Conservation (phyloP, 1,140 invertebrate genomes). For the Drosophila bocqueti region DNA sequence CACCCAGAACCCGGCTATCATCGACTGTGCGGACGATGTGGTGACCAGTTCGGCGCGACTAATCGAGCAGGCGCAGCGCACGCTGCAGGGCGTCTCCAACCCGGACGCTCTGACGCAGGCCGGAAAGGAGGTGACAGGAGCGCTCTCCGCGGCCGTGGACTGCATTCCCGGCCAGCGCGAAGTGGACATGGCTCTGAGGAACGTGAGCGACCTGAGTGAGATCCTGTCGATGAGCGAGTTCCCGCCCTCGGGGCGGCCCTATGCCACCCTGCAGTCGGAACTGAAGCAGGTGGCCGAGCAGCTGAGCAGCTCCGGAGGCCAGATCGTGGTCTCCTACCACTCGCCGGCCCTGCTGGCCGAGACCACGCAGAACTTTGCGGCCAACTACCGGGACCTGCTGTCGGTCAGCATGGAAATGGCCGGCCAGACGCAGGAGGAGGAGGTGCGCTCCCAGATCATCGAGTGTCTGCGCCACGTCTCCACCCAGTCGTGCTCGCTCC, state of each 20-base stretch:
- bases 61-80: slow-evolving; percentile 91
- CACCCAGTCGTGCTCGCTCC: slow-evolving; percentile 93
- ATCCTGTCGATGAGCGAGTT: slow-evolving; percentile 90
- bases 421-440: slow-evolving; percentile 90
- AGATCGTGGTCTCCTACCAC: slow-evolving; percentile 90
- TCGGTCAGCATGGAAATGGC: slow-evolving; percentile 93
- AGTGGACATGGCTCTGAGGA: slow-evolving; percentile 93
- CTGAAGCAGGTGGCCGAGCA: slow-evolving; percentile 92
- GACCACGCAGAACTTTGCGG: slow-evolving; percentile 91
- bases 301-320: slow-evolving; percentile 92
- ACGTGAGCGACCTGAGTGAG: slow-evolving; percentile 91
- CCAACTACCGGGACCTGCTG: slow-evolving; percentile 91
- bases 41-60: slow-evolving; percentile 90
- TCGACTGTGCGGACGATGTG: slow-evolving; percentile 92
- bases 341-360: slow-evolving; percentile 90
- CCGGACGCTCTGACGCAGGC: slow-evolving; percentile 87
- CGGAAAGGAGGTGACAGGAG: slow-evolving; percentile 86
- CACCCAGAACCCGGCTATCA: slow-evolving; percentile 83
- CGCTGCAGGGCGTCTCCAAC: slow-evolving; percentile 88
- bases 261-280: slow-evolving; percentile 94
- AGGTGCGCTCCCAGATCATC: slow-evolving; percentile 92
- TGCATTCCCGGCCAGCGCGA: slow-evolving; percentile 95
- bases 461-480: slow-evolving; percentile 94
- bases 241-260: slow-evolving; percentile 90
- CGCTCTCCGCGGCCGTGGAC: slow-evolving; percentile 87